phyloP scores from a whole-genome alignment of 35 echinoderm and acorn worm species.

The Diadema setosum region DNA sequence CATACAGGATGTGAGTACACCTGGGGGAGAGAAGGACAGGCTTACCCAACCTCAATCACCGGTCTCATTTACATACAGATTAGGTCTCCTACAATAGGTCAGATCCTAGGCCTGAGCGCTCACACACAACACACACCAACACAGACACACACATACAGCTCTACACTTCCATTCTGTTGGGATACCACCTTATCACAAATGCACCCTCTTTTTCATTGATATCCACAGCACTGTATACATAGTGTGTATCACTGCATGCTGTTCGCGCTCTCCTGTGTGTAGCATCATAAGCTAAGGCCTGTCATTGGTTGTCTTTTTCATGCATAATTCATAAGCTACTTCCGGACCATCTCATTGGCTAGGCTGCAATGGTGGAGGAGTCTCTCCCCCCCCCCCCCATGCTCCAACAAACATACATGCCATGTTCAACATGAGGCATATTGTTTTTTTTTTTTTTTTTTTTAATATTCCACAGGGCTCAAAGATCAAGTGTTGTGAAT shows the following conservation, averaged over 20 bases:
- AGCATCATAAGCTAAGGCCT: too few species aligned
- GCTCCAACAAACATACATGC: too few species aligned
- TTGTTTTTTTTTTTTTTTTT: too few species aligned
- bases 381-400: too few species aligned
- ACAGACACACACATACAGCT: background rate
- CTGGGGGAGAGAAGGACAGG: background rate
- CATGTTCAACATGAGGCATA: too few species aligned
- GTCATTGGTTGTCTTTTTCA: background rate
- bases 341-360: background rate
- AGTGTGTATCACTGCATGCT: background rate
- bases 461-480: too few species aligned
- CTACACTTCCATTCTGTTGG: background rate
- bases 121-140: background rate
- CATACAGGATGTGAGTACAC: conserved; percentile 12
- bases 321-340: background rate
- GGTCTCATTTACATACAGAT: conserved; percentile 20
- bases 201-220: background rate
- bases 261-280: background rate
- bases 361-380: background rate
- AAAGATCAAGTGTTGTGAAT: too few species aligned
- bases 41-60: conserved; percentile 17
- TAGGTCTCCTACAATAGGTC: conserved; percentile 8
- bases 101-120: background rate
- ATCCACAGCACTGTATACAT: background rate
- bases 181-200: background rate